phyloP scores from a whole-genome alignment of 2,888 invertebrate genomes.

The Opisthograptis luteolata region DNA sequence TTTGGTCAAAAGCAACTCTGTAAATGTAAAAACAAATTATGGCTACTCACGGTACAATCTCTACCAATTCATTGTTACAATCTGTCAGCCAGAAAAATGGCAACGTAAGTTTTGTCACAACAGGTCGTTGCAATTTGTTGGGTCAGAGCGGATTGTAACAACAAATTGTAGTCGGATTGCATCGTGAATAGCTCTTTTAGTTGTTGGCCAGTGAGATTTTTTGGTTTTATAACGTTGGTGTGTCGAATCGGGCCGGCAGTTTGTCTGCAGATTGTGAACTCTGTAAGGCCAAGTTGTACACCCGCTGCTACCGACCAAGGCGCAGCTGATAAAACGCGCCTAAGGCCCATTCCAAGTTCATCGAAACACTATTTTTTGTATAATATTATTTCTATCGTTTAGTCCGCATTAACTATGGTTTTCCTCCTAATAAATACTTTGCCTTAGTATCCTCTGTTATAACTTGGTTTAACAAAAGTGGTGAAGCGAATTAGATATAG shows the following conservation, averaged over 20 bases:
- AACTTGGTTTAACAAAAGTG: conserved; percentile 75
- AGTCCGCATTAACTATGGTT: conserved; percentile 67
- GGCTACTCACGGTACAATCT: no score
- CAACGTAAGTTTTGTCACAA: no score
- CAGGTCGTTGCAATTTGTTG: no score
- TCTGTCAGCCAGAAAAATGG: no score
- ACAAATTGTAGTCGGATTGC: no score
- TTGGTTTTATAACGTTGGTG: neutral
- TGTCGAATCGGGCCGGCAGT: neutral
- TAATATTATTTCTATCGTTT: conserved; percentile 68
- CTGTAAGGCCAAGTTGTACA: conserved; percentile 45
- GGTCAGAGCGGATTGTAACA: no score
- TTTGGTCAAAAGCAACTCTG: no score
- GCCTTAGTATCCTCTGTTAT: conserved; percentile 76
- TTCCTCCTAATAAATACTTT: conserved; percentile 75
- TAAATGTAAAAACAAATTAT: no score
- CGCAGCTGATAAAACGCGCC: conserved; percentile 67
- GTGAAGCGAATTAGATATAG: conserved; percentile 82
- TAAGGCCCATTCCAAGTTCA: conserved; percentile 77
- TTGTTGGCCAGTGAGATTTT: no score
- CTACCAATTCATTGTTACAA: no score
- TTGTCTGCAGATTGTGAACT: neutral
- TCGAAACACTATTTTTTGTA: conserved; percentile 70
- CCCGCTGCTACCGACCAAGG: conserved; percentile 51
- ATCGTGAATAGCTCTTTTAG: no score